Conservation (phyloP, 2,888 invertebrate species). For the Drosophila niveifrons region DNA sequence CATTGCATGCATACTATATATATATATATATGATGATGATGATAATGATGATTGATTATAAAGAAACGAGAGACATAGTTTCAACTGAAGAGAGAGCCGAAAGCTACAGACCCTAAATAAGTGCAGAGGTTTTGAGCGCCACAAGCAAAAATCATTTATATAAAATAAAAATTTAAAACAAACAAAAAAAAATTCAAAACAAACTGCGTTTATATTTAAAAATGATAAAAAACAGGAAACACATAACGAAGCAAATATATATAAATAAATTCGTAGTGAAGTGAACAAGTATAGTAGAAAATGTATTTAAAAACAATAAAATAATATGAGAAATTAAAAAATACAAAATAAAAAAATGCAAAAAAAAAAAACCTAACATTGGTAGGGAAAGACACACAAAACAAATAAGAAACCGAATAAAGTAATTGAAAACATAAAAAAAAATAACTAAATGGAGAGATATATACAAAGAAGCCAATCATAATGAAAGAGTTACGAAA, state of each 20-base stretch:
- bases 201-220: slow-evolving; percentile 73
- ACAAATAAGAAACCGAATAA: not conserved
- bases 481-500: not conserved
- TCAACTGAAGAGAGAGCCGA: slow-evolving; percentile 63
- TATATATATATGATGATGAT: slow-evolving; percentile 45
- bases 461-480: slow-evolving; percentile 1
- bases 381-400: not conserved
- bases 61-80: slow-evolving; percentile 70
- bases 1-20: slow-evolving; percentile 49
- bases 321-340: slow-evolving; percentile 13
- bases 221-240: slow-evolving; percentile 26
- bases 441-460: slow-evolving; percentile 12
- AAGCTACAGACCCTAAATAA: slow-evolving; percentile 61
- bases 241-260: slow-evolving; percentile 10
- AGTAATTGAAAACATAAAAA: slow-evolving; percentile 12
- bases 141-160: slow-evolving; percentile 76
- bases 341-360: not conserved
- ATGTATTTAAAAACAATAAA: slow-evolving; percentile 40
- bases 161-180: slow-evolving; percentile 63
- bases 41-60: slow-evolving; percentile 44
- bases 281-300: slow-evolving; percentile 56
- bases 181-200: slow-evolving; percentile 43
- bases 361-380: not conserved
- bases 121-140: slow-evolving; percentile 68
- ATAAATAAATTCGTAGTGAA: slow-evolving; percentile 45